Evolutionary conservation across 1,140 invertebrate species (phyloP).

Genomic region (Saccostrea glomerata): DNA sequence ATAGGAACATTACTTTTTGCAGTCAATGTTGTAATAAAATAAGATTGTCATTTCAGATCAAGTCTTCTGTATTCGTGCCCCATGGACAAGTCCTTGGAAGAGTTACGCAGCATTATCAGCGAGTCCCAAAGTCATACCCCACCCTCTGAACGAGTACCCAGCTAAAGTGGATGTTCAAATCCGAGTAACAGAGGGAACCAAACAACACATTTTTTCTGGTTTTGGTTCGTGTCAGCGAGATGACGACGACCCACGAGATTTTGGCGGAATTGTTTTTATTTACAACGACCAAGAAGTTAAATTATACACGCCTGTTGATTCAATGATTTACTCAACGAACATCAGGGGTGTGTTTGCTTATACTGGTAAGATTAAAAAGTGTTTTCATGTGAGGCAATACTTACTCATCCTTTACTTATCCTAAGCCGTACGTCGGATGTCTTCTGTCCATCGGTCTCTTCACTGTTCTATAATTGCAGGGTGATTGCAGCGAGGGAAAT

Average conservation of each 20-base stretch:
- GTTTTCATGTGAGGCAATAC: not conserved
- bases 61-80: not conserved
- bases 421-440: not conserved
- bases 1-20: no score
- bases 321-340: not conserved
- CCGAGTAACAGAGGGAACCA: not conserved
- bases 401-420: not conserved
- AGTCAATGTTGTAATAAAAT: no score
- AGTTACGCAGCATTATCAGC: not conserved
- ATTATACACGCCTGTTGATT: constrained; percentile 20
- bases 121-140: constrained; percentile 9
- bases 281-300: constrained; percentile 37
- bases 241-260: not conserved
- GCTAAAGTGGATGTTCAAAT: constrained; percentile 46
- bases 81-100: not conserved
- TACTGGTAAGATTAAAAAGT: not conserved
- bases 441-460: no score
- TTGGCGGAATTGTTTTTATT: constrained; percentile 48
- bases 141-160: constrained; percentile 41
- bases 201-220: constrained; percentile 43
- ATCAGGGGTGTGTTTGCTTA: not conserved
- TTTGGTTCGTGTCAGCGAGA: constrained; percentile 46
- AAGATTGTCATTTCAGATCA: no score
- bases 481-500: no score
- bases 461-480: no score